Base-by-base conservation (phyloP, 2,113 vertebrate species). In the Symphodus melops region DNA sequence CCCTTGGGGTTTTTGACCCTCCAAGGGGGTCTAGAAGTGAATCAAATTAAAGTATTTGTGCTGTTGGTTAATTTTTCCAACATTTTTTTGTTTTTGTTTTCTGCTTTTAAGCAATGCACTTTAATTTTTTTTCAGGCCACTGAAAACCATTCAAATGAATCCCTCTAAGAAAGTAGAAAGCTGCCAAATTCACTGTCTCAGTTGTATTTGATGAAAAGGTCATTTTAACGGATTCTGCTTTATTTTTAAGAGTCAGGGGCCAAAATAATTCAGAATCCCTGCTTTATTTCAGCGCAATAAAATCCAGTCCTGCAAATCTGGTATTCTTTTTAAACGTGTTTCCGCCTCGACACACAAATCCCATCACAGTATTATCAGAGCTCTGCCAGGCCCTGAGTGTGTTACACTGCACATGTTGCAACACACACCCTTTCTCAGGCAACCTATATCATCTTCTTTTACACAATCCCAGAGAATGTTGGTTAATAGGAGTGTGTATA, bases 401-500 rank as follows among this genome's bases (percentile, higher is more conserved):
- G 60, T 70, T 54, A 13, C 41, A 3, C 55, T 23, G 25, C 48
- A 59, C 66, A 12, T 19, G 53, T 59, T 14, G 36, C 48, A 52
- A 70, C 25, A 62, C 66, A 72, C 57, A 65, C 33, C 20, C 51
- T 17, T 69, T 68, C 46, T 49, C 39, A 41, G 69, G 62, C 41
- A 62, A 5, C 19, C 25, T 63, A 23, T 20, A 48, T 52, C 33
- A 55, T 73, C 39, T 71, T n/a, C 64, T 33, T 46, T 69, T 56
- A 74, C 77, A 62, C 65, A 68, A 37, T 55, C 76, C 68, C 57
- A 51, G 37, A 59, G 48, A 74, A 66, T 41, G 28, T 54, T 66
- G 61, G 75, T 85, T 84, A 82, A 87, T 82, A 68, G 78, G 57
- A 75, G 42, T 9, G 19, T 52, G 77, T 70, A 41, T 48, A n/a